Evolutionary conservation across 2,888 invertebrate genomes (phyloP), one percentile per base, ranked within the genome.

Genomic region (Drosophila pseudotalamancana): DNA sequence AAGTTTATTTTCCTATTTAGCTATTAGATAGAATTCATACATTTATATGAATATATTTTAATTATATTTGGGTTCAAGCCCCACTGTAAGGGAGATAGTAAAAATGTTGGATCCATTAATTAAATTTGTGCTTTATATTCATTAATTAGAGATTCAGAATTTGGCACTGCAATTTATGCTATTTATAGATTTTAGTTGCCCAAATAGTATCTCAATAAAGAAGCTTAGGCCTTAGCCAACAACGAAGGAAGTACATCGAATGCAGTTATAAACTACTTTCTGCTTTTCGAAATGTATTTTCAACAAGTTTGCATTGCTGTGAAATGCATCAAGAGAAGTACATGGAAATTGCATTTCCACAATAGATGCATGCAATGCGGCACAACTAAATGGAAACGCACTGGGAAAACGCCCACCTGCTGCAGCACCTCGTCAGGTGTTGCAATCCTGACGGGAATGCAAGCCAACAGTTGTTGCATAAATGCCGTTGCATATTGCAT

Each of bases 261-360:
- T 1, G 37, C 6, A 37, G 49, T 21, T 14, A 18, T 16, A 27
- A 16, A 21, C 6, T n/a, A 11, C 6, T 25, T 40, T 56, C 11
- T 3, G 32, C 45, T 31, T 14, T 16, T 16, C 4, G 4, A 49
- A 39, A 43, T 46, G 45, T 9, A 49, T 48, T 59, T 56, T 19
- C 34, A 12, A 16, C 25, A 14, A 49, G 19, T 48, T 32, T 6
- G 29, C 60, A 25, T 42, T 72, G 72, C 42, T 40, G 23, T 11
- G 23, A 6, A 45, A 21, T 37, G 32, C 48, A 51, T 6, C 43
- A 34, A 25, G 14, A 29, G 18, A 32, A 67, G 29, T 34, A 82
- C 83, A 82, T 56, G 86, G 65, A 78, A 85, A 78, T 63, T 75
- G 76, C 83, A 78, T 79, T 85, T 65, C 40, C 39, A 42, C 63